A percentile compares a stretch with the other conserved stretches of the same genome.
These are phyloP conservation scores for Esox lucius DNA, from an alignment of 2,797 vertebrate species.

Conservation along the genomic window DNA sequence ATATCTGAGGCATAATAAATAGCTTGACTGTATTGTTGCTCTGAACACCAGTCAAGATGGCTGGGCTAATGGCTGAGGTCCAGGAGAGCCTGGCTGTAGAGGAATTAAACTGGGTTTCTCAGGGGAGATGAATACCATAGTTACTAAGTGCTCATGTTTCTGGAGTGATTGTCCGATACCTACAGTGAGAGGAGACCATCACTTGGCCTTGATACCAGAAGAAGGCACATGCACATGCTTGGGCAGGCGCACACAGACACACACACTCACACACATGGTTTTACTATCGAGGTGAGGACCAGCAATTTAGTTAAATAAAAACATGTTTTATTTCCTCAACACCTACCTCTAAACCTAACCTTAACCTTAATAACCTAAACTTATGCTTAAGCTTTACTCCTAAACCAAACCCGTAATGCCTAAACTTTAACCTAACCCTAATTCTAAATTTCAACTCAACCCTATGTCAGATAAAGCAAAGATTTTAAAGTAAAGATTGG, in stretches of 20 bases:
- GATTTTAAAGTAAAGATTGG: no score
- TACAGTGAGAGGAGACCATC: slow-evolving; percentile 5
- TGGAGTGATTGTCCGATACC: slow-evolving; percentile 25
- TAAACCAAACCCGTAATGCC: no score
- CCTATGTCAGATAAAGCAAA: no score
- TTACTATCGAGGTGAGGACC: no score
- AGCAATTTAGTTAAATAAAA: no score
- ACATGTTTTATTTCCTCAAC: no score
- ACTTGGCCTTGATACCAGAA: background rate
- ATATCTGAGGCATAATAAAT: no score
- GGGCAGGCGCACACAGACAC: background rate
- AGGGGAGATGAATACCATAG: slow-evolving; percentile 27
- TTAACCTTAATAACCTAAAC: no score
- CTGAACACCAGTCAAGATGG: background rate
- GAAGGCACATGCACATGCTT: background rate
- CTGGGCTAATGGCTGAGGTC: background rate
- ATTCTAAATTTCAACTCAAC: no score
- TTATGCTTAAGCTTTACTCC: no score
- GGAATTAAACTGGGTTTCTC: slow-evolving; percentile 2
- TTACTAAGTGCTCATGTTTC: slow-evolving; percentile 31
- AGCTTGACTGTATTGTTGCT: background rate
- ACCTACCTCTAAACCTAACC: no score
- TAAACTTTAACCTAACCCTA: background rate
- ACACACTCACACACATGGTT: background rate
- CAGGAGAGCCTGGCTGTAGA: background rate